Evolutionary conservation across 1,140 invertebrate genomes (phyloP), one percentile per base, ranked within the genome.

Genomic region (Zaprionus nigranus): DNA sequence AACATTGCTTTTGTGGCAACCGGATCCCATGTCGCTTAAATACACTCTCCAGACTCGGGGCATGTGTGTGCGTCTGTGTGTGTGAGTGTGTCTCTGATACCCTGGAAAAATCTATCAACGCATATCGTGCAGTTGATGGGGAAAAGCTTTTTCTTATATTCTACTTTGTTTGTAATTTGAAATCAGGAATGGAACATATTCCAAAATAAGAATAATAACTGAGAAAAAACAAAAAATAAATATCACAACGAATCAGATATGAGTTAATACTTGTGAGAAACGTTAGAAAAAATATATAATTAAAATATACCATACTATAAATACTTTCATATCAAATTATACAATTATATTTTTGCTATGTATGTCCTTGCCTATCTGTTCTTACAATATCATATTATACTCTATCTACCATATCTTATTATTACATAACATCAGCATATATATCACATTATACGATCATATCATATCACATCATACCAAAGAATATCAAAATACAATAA

Each of bases 1-100:
- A 68, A 70, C 72, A 70, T 61, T 61, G 62, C 59, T 26, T 57
- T 34, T 53, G 67, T 69, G 65, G 57, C 60, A 51, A 51, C n/a
- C 46, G 46, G 17, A 64, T 68, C 57, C 56, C 62, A 53, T 60
- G 36, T 60, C 64, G 57, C 70, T 26, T 28, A 15, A 24, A 75
- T 70, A 69, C 72, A 26, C 72, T 70, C 1, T 5, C 15, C 51
- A 22, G 28, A 28, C n/a, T 9, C 6, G 40, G n/a, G 15, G 15
- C n/a, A 17, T 17, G 15, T 46, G 5, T 46, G 15, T 17, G 15
- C 6, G 15, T 15, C 5, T 43, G 40, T 46, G 40, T 43, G 15
- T 43, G n/a, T 11, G 28, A 1, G 20, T 1, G 26, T 13, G 13
- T 43, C 15, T 43, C 46, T 4, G 46, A 51, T 51, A 51, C 46